Evolutionary conservation across 2,888 invertebrate genomes (phyloP), one percentile per base, ranked within the genome.

Genomic region (Ormyrus labotus): DNA sequence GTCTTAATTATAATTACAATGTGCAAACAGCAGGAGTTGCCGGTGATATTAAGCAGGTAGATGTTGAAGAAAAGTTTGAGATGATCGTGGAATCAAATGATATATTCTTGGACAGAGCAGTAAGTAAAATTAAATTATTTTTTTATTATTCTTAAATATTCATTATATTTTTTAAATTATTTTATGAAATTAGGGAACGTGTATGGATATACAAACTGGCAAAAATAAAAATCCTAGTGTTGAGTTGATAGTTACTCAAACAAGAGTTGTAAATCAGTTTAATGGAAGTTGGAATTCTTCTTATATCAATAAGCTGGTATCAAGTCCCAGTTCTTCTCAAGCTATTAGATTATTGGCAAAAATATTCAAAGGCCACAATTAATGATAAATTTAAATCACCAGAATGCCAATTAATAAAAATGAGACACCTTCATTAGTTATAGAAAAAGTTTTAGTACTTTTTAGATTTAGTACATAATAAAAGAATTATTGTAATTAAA

Each of bases 71-170:
- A 83, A 93, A 94, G 87, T 94, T 95, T 85, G 97, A 98, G 82
- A 92, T 96, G 85, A 88, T 98, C 10, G 92, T 95, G 48, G 97
- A 97, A 86, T 94, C 94, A 11, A 98, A 97, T 91, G 98, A 98
- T 91, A 92, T 93, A 67, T 93, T 97, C 81, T 91, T 98, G 69
- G 98, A 98, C 88, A 93, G 95, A 87, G 94, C 96, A 70, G 95
- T 96, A 87, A 94, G 94, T 84, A 47, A n/a, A 51, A 3, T 60
- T 34, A 69, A 75, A 70, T 55, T 51, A 60, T n/a, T 64, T 60
- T 13, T 19, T 53, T 51, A 13, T 67, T 65, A 8, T 47, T 60
- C 2, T 45, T 11, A 11, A 53, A 67, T 11, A 19, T 5, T 55
- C 64, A 53, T 71, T 63, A 63, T 50, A 13, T 63, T 47, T 60